A percentile compares a stretch with the other conserved stretches of the same genome.
These are phyloP conservation scores for Gorsachius magnificus DNA, from an alignment of 2,797 vertebrate genomes.

Conservation along the genomic window DNA sequence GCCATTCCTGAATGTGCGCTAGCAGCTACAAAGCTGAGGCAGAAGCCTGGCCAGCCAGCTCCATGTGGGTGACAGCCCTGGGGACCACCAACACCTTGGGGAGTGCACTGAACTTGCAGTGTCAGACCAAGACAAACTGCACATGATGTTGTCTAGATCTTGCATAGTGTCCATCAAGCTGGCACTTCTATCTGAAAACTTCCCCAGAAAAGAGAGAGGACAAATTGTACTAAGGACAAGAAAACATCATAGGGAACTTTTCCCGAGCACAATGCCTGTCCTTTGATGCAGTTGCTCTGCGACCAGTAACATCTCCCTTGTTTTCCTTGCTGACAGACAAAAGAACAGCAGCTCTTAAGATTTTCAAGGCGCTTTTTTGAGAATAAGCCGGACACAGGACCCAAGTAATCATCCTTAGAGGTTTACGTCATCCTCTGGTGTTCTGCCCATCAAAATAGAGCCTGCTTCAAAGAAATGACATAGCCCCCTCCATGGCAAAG, in stretches of 20 bases:
- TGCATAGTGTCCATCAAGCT: accelerated
- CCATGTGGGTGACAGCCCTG: not conserved
- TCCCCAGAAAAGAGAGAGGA: not conserved
- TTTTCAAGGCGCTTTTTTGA: conserved; percentile 42
- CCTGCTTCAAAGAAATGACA: conserved; percentile 73
- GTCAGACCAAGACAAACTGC: not conserved
- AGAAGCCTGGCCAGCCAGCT: not conserved
- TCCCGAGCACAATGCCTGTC: not conserved
- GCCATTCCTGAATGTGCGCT: not conserved
- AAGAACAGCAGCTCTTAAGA: conserved; percentile 24
- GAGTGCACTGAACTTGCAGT: not conserved
- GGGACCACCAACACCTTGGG: not conserved
- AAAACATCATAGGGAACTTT: not conserved
- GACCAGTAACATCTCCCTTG: not conserved
- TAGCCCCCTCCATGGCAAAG: conserved; percentile 58
- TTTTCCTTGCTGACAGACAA: conserved; percentile 16
- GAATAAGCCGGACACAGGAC: conserved; percentile 45
- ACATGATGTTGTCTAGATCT: accelerated
- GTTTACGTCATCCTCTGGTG: conserved; percentile 73
- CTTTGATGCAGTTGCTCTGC: not conserved
- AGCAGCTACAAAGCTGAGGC: not conserved
- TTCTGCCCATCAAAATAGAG: conserved; percentile 73
- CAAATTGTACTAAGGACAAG: not conserved
- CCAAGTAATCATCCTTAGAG: conserved; percentile 58
- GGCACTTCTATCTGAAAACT: not conserved